A percentile compares a stretch with the other conserved stretches of the same genome.
phyloP scores from a whole-genome alignment of 2,113 vertebrate species.

The Notothenia rossii region DNA sequence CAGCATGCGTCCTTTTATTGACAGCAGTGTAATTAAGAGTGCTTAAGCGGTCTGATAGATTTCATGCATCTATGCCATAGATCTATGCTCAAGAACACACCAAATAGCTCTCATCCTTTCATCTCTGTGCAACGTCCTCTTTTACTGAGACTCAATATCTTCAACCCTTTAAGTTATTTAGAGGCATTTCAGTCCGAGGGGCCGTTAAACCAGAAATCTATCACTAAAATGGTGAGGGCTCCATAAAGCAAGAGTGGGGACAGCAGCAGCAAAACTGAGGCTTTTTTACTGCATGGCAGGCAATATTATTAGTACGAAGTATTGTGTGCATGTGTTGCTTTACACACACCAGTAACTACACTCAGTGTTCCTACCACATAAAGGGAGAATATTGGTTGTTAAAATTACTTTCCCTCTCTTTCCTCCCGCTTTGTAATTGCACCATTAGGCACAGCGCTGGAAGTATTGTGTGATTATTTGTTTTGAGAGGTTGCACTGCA shows the following conservation, averaged over 20 bases:
- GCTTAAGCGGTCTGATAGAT: slow-evolving; percentile 12
- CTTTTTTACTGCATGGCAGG: slow-evolving; percentile 1
- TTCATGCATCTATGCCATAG: too few relatives aligned
- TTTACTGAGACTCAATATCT: slow-evolving; percentile 6
- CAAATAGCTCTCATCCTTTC: background rate
- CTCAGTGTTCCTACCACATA: slow-evolving; percentile 12
- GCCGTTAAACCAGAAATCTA: slow-evolving; percentile 30
- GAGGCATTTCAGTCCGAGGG: slow-evolving; percentile 23
- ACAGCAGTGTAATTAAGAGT: slow-evolving; percentile 23
- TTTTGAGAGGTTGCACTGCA: slow-evolving; percentile 35
- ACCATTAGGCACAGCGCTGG: slow-evolving; percentile 35
- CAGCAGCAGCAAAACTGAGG: background rate
- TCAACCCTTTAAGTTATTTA: slow-evolving; percentile 14
- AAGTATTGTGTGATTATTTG: slow-evolving; percentile 45
- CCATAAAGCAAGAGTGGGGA: slow-evolving; percentile 5
- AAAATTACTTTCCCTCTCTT: background rate
- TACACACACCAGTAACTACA: slow-evolving; percentile 1
- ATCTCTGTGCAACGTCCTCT: slow-evolving; percentile 2
- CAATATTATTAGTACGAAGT: background rate
- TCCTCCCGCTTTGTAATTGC: slow-evolving; percentile 20
- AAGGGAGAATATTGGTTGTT: slow-evolving; percentile 19
- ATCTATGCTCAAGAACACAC: background rate
- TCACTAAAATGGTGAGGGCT: slow-evolving; percentile 18
- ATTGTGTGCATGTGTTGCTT: background rate
- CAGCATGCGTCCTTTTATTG: slow-evolving; percentile 27